Conservation (phyloP, 1,140 invertebrate genomes). For the Psix sp. region DNA sequence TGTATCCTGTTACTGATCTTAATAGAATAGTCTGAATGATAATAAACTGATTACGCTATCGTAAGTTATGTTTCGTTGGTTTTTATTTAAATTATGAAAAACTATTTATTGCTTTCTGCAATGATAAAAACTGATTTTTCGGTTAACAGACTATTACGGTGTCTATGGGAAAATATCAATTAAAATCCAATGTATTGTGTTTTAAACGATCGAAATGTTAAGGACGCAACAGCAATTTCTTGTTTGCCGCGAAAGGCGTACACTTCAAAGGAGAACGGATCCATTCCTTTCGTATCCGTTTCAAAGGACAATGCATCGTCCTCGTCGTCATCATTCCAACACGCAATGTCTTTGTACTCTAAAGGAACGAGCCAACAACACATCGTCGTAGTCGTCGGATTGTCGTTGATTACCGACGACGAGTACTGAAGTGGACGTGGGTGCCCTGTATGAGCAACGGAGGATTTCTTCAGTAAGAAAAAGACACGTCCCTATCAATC, state of each 20-base stretch:
- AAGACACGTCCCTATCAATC: conserved; percentile 57
- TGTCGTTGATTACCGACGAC: conserved; percentile 62
- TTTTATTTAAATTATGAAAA: too few relatives aligned
- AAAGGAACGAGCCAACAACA: conserved; percentile 49
- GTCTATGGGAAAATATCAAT: conserved; percentile 56
- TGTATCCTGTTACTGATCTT: too few relatives aligned
- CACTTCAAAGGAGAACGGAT: conserved; percentile 60
- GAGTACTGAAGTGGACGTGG: conserved; percentile 54
- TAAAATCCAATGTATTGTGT: conserved; percentile 56
- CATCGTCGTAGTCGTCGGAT: conserved; percentile 56
- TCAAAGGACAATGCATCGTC: conserved; percentile 64
- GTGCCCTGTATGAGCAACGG: conserved; percentile 48
- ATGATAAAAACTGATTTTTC: too few relatives aligned
- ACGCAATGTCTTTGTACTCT: conserved; percentile 60
- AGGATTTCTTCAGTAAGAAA: conserved; percentile 28
- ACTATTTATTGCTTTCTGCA: too few relatives aligned
- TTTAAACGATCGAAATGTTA: conserved; percentile 53
- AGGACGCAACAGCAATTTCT: conserved; percentile 56
- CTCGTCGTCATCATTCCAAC: conserved; percentile 49
- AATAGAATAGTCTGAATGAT: too few relatives aligned
- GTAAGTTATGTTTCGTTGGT: too few relatives aligned
- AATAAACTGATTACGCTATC: too few relatives aligned
- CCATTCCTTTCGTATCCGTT: conserved; percentile 62
- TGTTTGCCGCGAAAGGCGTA: conserved; percentile 54
- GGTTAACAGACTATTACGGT: conserved; percentile 23